Conservation (phyloP, 2,888 invertebrate species). For the Entomobrya proxima region DNA sequence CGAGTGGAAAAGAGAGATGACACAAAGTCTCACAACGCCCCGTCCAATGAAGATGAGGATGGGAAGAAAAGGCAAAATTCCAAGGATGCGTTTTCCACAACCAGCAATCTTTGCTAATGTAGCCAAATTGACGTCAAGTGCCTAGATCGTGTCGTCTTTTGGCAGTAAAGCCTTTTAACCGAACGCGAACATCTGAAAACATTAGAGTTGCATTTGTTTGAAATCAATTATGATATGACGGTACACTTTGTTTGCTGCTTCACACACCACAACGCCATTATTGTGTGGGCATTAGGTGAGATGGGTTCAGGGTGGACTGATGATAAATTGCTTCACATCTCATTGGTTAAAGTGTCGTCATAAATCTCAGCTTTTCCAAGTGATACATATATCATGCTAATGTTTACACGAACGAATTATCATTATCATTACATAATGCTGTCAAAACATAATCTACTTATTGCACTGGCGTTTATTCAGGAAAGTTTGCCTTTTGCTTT, state of each 20-base stretch:
- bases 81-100: no score
- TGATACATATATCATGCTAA: neutral
- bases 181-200: neutral
- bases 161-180: neutral
- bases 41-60: no score
- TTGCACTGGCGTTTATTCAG: no score
- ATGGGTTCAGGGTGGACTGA: neutral
- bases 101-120: no score
- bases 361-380: conserved; percentile 32
- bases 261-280: neutral
- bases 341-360: conserved; percentile 33
- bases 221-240: conserved; percentile 33
- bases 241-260: neutral
- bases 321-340: conserved; percentile 47
- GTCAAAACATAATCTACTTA: no score
- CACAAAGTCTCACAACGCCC: no score
- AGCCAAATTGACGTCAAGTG: neutral
- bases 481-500: no score
- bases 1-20: no score
- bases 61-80: no score
- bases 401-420: no score
- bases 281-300: neutral
- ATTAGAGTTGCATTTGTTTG: conserved; percentile 19
- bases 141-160: neutral
- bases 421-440: no score